Evolutionary conservation across 2,888 invertebrate species (phyloP).

Genomic region (Nemurella pictetii): DNA sequence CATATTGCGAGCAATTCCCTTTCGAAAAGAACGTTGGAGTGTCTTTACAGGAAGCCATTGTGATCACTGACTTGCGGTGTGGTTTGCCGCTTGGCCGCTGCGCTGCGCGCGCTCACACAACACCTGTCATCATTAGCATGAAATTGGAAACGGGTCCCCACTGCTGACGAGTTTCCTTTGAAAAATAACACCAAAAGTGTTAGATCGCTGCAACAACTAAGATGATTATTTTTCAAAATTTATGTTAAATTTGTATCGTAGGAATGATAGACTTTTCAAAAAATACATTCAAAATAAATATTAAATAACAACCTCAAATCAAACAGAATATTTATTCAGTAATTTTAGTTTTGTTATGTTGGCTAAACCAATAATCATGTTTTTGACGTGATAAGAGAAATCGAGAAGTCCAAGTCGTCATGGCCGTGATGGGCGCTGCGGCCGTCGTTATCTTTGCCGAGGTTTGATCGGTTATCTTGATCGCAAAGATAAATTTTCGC

Average conservation of each 20-base stretch:
- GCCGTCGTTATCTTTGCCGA: background rate
- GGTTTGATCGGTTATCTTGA: background rate
- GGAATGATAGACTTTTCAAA: no score
- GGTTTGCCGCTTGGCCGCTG: background rate
- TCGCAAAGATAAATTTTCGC: background rate
- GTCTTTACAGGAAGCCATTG: slow-evolving; percentile 84
- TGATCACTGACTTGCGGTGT: slow-evolving; percentile 44
- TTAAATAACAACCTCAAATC: no score
- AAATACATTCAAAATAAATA: no score
- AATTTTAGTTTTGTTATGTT: background rate
- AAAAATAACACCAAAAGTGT: background rate
- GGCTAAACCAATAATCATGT: background rate
- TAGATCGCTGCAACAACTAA: no score
- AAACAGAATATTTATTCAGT: background rate
- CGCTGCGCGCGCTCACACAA: background rate
- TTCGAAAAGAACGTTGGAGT: slow-evolving; percentile 92
- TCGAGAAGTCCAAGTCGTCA: no score
- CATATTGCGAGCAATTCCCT: slow-evolving; percentile 80
- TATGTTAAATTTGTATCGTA: no score
- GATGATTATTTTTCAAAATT: no score
- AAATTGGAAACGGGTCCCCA: background rate
- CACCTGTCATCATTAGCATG: background rate
- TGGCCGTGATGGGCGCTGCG: background rate
- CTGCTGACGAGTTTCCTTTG: background rate
- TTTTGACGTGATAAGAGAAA: background rate